Evolutionary conservation across 2,797 vertebrate genomes (phyloP).

Genomic region (Chiroxiphia lanceolata): DNA sequence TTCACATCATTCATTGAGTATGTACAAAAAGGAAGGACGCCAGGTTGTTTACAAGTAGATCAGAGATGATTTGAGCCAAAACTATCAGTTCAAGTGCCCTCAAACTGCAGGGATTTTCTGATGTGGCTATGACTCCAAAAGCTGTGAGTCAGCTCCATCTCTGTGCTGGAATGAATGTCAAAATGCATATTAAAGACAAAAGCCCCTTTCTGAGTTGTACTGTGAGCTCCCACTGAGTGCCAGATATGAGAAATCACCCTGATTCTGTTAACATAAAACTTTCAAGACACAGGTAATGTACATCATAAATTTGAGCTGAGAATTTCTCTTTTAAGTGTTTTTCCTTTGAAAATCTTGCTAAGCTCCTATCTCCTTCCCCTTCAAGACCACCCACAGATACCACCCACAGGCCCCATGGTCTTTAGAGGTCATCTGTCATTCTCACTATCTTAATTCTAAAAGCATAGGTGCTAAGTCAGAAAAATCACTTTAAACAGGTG

Average conservation of each 20-base stretch:
- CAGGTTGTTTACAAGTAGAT: constrained; percentile 50
- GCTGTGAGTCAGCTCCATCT: background rate
- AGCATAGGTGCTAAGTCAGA: background rate
- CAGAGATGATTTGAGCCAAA: background rate
- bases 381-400: background rate
- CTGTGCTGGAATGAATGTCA: background rate
- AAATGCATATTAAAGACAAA: background rate
- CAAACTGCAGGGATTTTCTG: constrained; percentile 1
- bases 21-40: constrained; percentile 20
- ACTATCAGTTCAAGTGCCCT: constrained; percentile 1
- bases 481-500: background rate
- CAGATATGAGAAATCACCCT: background rate
- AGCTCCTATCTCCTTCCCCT: background rate
- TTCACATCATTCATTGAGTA: constrained; percentile 1
- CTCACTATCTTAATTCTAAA: background rate
- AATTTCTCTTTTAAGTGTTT: background rate
- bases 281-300: constrained; percentile 10
- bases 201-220: background rate
- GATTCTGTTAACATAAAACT: background rate
- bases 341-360: constrained; percentile 6
- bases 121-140: background rate
- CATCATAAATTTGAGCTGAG: background rate
- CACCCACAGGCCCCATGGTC: background rate
- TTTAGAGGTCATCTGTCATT: background rate
- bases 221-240: background rate